phyloP scores from a whole-genome alignment of 1,140 invertebrate genomes.

The Solenopsis fugax region DNA sequence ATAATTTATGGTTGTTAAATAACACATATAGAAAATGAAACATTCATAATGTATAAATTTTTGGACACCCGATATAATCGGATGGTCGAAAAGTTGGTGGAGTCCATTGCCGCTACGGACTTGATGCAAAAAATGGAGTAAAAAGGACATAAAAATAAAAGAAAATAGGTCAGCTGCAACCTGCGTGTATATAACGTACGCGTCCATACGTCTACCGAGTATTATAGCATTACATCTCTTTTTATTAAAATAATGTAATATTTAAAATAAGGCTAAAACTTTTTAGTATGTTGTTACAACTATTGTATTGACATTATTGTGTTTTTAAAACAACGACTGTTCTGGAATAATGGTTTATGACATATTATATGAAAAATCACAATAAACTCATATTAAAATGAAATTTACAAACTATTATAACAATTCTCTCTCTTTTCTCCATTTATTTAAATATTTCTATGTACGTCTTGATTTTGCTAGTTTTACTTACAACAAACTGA shows the following conservation, averaged over 20 bases:
- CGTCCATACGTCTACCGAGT: slow-evolving; percentile 5
- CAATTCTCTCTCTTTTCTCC: not conserved
- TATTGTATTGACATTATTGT: slow-evolving; percentile 24
- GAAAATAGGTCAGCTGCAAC: slow-evolving; percentile 38
- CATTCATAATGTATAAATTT: not conserved
- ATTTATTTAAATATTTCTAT: not conserved
- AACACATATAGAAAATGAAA: not conserved
- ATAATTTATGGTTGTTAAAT: not conserved
- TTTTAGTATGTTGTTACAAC: slow-evolving; percentile 11
- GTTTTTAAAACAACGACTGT: not conserved
- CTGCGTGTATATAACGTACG: slow-evolving; percentile 34
- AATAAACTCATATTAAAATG: not conserved
- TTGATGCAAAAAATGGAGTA: slow-evolving; percentile 45
- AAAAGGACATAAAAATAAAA: slow-evolving; percentile 55
- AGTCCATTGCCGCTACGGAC: slow-evolving; percentile 42
- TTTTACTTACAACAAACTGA: slow-evolving; percentile 3
- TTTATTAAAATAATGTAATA: slow-evolving; percentile 55
- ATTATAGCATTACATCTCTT: slow-evolving; percentile 39
- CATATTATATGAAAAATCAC: not conserved
- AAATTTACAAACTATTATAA: slow-evolving; percentile 17
- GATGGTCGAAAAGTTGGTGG: slow-evolving; percentile 10
- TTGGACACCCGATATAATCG: slow-evolving; percentile 32
- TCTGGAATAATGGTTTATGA: not conserved
- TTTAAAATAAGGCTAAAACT: slow-evolving; percentile 47
- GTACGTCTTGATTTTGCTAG: not conserved